Percentiles rank a stretch among this genome's conserved stretches.
These are phyloP conservation scores for Taeniopygia guttata DNA, from an alignment of 2,797 vertebrate species.

Conservation along the genomic window DNA sequence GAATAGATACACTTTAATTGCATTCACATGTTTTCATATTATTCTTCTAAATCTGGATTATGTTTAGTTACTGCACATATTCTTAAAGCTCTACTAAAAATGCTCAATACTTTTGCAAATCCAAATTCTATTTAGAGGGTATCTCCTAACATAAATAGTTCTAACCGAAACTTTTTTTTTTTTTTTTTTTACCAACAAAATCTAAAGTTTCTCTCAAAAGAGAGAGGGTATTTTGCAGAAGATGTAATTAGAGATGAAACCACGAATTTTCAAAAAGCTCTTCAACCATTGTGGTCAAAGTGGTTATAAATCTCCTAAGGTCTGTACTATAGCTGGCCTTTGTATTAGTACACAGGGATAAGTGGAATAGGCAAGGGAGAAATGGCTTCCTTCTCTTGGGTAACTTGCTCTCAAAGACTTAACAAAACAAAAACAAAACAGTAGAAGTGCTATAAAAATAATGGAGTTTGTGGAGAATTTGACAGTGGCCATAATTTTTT, in stretches of 20 bases:
- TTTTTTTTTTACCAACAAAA: background rate
- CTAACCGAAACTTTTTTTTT: background rate
- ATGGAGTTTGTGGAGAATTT: background rate
- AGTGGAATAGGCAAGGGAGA: background rate
- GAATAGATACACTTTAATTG: background rate
- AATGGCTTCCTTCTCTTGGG: background rate
- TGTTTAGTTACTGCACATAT: background rate
- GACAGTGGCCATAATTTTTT: background rate
- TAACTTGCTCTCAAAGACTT: background rate
- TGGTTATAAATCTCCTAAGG: background rate
- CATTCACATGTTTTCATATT: background rate
- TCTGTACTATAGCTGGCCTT: background rate
- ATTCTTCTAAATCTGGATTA: background rate
- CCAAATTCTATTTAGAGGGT: background rate
- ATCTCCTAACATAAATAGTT: background rate
- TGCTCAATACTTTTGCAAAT: background rate
- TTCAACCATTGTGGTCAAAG: background rate
- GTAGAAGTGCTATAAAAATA: conserved; percentile 8
- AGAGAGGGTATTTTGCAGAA: background rate
- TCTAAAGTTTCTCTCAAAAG: background rate
- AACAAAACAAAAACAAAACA: background rate
- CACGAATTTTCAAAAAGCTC: background rate
- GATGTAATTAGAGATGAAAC: background rate
- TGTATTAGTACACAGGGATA: background rate
- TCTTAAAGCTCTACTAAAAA: background rate